Percentiles rank a stretch among this genome's conserved stretches.
Conservation (phyloP, 2,888 invertebrate species). For the Patella ulyssiponensis region DNA sequence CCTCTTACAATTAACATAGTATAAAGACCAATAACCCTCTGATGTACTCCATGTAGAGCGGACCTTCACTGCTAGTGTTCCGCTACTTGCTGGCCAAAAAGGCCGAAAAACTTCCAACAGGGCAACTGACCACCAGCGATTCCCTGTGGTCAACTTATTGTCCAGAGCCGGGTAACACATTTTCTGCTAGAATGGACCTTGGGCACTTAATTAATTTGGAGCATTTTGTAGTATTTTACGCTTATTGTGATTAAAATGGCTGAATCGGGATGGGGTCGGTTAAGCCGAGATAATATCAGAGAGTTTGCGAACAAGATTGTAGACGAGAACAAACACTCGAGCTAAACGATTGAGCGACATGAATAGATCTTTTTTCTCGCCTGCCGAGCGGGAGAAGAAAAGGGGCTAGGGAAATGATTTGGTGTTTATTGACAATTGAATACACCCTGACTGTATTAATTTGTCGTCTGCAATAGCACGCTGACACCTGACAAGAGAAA, state of each 20-base stretch:
- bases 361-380: slow-evolving; percentile 13
- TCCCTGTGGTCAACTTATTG: slow-evolving; percentile 20
- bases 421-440: slow-evolving; percentile 31
- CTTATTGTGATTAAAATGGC: slow-evolving; percentile 21
- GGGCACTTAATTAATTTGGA: slow-evolving; percentile 31
- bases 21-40: no score
- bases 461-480: slow-evolving; percentile 18
- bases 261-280: slow-evolving; percentile 18
- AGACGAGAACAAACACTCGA: slow-evolving; percentile 16
- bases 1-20: no score
- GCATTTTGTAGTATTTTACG: slow-evolving; percentile 29
- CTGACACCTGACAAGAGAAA: slow-evolving; percentile 30
- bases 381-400: slow-evolving; percentile 11
- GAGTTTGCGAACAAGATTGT: slow-evolving; percentile 4
- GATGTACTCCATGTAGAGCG: no score
- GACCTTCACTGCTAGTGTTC: neutral
- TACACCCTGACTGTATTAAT: slow-evolving; percentile 28
- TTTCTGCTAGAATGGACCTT: slow-evolving; percentile 23
- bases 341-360: slow-evolving; percentile 12
- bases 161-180: slow-evolving; percentile 19
- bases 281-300: slow-evolving; percentile 25
- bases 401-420: slow-evolving; percentile 16
- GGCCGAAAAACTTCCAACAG: slow-evolving; percentile 14
- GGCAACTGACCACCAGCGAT: slow-evolving; percentile 26
- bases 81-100: slow-evolving; percentile 17